Evolutionary conservation across 2,797 vertebrate genomes (phyloP).

Genomic region (Trachurus trachurus): DNA sequence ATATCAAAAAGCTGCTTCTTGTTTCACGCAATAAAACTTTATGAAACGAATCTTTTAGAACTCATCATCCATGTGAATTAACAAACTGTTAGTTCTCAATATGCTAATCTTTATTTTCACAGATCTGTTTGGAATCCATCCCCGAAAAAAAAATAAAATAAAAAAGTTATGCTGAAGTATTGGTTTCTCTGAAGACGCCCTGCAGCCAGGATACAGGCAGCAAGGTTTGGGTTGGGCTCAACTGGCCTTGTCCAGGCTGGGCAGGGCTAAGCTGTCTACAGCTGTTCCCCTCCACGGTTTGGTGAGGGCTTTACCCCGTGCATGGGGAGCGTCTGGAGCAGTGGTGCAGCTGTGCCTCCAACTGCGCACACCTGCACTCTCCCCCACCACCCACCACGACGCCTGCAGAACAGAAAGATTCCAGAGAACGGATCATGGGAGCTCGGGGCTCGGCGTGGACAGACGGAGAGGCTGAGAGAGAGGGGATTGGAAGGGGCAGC

Average conservation of each 20-base stretch:
- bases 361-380: slow-evolving; percentile 84
- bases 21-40: background rate
- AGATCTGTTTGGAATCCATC: slow-evolving; percentile 13
- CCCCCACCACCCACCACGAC: slow-evolving; percentile 79
- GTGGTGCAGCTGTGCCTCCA: slow-evolving; percentile 84
- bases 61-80: background rate
- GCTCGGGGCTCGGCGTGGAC: slow-evolving; percentile 57
- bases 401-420: slow-evolving; percentile 61
- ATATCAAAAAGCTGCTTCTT: background rate
- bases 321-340: slow-evolving; percentile 76
- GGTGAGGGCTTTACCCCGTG: slow-evolving; percentile 79
- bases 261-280: slow-evolving; percentile 74
- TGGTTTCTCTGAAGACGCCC: slow-evolving; percentile 31
- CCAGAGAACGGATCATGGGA: slow-evolving; percentile 61
- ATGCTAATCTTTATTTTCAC: slow-evolving; percentile 4
- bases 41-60: background rate
- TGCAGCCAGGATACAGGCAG: slow-evolving; percentile 21
- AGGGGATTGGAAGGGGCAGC: slow-evolving; percentile 44
- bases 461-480: slow-evolving; percentile 47
- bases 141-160: background rate
- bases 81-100: background rate
- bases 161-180: slow-evolving; percentile 30
- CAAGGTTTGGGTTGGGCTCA: slow-evolving; percentile 39
- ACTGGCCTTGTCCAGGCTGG: slow-evolving; percentile 34
- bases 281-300: slow-evolving; percentile 80